phyloP scores from a whole-genome alignment of 2,797 vertebrate species.

The Trichosurus vulpecula region DNA sequence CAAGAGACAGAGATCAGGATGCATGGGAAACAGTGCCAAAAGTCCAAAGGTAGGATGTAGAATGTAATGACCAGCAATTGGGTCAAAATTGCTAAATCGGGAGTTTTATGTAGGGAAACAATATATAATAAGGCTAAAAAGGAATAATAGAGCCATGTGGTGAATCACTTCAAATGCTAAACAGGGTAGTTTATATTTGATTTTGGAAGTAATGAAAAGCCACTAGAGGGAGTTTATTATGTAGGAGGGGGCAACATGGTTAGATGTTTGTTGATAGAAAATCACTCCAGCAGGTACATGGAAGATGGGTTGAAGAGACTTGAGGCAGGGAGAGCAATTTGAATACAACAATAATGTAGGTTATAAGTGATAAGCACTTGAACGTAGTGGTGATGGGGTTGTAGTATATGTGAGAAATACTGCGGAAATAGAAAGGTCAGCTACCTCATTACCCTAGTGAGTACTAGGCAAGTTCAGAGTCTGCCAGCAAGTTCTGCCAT shows the following conservation, averaged over 20 bases:
- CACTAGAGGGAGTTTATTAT: background rate
- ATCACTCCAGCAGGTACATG: background rate
- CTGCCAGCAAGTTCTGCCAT: background rate
- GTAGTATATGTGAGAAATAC: background rate
- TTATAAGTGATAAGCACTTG: background rate
- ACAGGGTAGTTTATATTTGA: background rate
- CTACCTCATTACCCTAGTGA: background rate
- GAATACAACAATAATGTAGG: background rate
- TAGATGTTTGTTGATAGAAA: background rate
- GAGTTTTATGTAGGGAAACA: background rate
- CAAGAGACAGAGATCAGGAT: background rate
- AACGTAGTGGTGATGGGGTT: background rate
- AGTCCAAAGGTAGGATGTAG: background rate
- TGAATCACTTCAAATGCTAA: background rate
- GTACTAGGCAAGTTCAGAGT: background rate
- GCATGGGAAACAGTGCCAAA: background rate
- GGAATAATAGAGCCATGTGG: background rate
- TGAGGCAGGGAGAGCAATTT: background rate
- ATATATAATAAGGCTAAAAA: background rate
- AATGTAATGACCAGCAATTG: background rate
- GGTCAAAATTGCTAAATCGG: background rate
- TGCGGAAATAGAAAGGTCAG: background rate
- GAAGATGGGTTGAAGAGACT: background rate
- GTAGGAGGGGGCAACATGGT: background rate
- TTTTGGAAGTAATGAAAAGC: background rate